Conservation (phyloP, 1,140 invertebrate species). For the Piezodorus guildinii region DNA sequence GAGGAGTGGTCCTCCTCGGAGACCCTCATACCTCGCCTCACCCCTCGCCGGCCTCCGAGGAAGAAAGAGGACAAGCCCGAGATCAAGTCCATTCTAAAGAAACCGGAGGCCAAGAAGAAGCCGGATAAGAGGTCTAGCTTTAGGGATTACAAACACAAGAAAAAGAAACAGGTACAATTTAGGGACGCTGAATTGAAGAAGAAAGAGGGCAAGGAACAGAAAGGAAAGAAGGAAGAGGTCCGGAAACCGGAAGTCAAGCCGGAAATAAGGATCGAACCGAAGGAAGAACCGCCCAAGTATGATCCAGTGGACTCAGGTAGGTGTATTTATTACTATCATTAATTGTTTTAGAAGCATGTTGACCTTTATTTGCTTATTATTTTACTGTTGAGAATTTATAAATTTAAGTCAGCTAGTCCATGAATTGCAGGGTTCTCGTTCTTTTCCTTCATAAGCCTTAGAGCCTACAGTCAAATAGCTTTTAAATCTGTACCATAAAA, state of each 20-base stretch:
- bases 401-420: too few species aligned
- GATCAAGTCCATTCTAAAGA: slow-evolving; percentile 56
- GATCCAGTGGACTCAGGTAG: neutral
- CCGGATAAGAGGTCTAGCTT: slow-evolving; percentile 28
- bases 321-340: too few species aligned
- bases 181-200: slow-evolving; percentile 23
- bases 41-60: slow-evolving; percentile 34
- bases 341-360: too few species aligned
- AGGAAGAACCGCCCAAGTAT: neutral
- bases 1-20: slow-evolving; percentile 29
- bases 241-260: neutral
- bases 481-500: too few species aligned
- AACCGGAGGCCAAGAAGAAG: slow-evolving; percentile 34
- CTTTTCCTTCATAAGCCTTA: too few species aligned
- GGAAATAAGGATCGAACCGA: neutral
- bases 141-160: slow-evolving; percentile 28
- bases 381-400: neutral
- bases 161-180: slow-evolving; percentile 34
- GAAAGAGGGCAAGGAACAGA: slow-evolving; percentile 8
- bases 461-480: too few species aligned
- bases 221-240: neutral
- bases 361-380: neutral
- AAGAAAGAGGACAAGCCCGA: slow-evolving; percentile 24
- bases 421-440: too few species aligned
- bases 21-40: slow-evolving; percentile 7